Evolutionary conservation across 2,113 vertebrate genomes (phyloP).

Genomic region (Regulus satrapa): DNA sequence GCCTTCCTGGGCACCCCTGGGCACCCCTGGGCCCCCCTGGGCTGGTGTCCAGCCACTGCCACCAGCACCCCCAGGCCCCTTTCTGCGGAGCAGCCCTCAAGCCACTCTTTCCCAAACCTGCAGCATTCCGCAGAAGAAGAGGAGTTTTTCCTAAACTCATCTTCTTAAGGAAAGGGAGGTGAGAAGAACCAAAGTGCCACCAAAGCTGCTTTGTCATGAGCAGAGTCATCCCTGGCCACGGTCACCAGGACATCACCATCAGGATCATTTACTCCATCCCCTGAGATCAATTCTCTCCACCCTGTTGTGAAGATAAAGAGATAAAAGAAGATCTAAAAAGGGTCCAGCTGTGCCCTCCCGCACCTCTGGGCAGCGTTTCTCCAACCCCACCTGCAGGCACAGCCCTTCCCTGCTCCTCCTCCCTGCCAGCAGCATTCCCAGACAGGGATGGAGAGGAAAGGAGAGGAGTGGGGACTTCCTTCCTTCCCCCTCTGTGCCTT

Average conservation of each 20-base stretch:
- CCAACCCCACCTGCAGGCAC: background rate
- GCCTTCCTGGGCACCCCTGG: background rate
- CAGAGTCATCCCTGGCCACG: background rate
- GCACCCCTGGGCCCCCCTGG: background rate
- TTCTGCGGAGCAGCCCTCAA: background rate
- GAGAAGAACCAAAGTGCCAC: background rate
- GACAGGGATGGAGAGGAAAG: background rate
- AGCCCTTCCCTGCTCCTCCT: background rate
- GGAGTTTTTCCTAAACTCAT: background rate
- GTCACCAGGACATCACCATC: background rate
- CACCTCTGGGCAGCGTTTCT: background rate
- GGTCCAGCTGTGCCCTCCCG: background rate
- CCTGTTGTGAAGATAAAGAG: background rate
- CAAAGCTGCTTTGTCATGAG: background rate
- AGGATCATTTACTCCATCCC: background rate
- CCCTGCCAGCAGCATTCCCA: too few relatives aligned
- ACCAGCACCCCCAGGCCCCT: background rate
- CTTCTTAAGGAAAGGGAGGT: background rate
- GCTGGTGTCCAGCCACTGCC: accelerated
- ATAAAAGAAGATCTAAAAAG: background rate
- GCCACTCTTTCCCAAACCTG: background rate
- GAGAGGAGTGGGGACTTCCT: accelerated
- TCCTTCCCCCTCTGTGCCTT: background rate
- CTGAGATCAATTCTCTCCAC: background rate
- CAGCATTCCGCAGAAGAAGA: background rate